These are phyloP conservation scores for Passer domesticus DNA, from an alignment of 2,113 vertebrate species.

Conservation along the genomic window DNA sequence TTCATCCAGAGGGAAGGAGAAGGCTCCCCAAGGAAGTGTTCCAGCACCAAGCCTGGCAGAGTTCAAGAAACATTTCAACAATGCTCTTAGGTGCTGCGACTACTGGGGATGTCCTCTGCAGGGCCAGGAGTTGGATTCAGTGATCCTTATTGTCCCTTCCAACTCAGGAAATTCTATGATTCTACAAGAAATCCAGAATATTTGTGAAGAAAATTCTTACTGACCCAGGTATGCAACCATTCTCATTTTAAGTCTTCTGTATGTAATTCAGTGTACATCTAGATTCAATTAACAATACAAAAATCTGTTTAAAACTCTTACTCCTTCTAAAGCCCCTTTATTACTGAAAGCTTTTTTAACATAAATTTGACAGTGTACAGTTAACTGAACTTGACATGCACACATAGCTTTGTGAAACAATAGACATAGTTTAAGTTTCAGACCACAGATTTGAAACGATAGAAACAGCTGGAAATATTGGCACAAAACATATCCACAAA, in stretches of 20 bases:
- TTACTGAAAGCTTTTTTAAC: neutral
- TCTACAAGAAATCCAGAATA: neutral
- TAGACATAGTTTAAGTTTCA: slow-evolving; percentile 31
- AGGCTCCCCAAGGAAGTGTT: neutral
- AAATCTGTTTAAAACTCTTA: neutral
- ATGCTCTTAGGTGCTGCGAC: neutral
- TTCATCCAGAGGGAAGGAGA: neutral
- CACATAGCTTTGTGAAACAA: slow-evolving; percentile 21
- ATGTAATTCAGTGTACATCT: neutral
- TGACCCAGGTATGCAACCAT: neutral
- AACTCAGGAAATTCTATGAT: neutral
- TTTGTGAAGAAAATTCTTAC: neutral
- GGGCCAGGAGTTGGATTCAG: neutral
- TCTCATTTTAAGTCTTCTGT: neutral
- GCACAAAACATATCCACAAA: neutral
- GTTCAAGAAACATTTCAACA: neutral
- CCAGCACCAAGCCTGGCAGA: neutral
- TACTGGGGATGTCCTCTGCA: neutral
- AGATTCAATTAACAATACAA: neutral
- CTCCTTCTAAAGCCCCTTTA: neutral
- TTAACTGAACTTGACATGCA: neutral
- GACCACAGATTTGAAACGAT: slow-evolving; percentile 18
- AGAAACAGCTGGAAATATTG: neutral
- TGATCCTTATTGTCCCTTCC: neutral
- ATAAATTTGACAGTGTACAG: neutral